Evolutionary conservation across 2,797 vertebrate genomes (phyloP), one percentile per base, ranked within the genome.

Genomic region (Poeciliopsis paucimaculata): DNA sequence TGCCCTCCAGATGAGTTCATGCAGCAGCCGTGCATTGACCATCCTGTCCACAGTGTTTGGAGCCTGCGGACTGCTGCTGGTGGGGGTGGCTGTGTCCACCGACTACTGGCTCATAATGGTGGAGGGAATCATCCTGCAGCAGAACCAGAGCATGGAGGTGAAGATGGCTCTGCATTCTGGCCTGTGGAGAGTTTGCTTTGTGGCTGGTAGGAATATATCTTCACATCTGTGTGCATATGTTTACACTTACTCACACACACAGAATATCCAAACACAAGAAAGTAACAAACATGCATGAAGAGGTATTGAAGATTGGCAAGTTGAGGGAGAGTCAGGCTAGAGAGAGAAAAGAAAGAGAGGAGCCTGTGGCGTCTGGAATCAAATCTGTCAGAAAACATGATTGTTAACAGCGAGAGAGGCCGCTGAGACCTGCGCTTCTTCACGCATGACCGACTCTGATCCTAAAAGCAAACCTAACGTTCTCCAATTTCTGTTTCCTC

Each of bases 21-120:
- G 97, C 93, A 98, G 97, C 93, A 97, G 97, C 86, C 96, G 97
- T 6, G 97, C 97, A 82, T 92, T 98, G 94, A 98, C 97, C 92
- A 96, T 98, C 94, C 96, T 98, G 91, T 98, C 97, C 95, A 97
- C 97, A 13, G 97, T 98, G 92, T 98, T 98, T 0, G 97, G 97
- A 20, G 97, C 97, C 6, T 97, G 97, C 0, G 97, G 97, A 73
- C 92, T 98, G 88, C 95, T 98, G 81, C 96, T 98, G 57, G 97
- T 98, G 79, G 97, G 97, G 74, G 97, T 98, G 87, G 97, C 97
- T 0, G 97, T 98, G 88, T 98, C 97, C 92, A 98, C 97, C 0
- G 97, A 98, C 95, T 97, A 98, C 95, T 98, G 97, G 97, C 96
- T 98, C 49, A 97, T 97, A 91, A 96, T 98, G 96, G 97, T 98